A percentile compares a stretch with the other conserved stretches of the same genome.
phyloP scores from a whole-genome alignment of 2,797 vertebrate species.

The Tamandua tetradactyla region DNA sequence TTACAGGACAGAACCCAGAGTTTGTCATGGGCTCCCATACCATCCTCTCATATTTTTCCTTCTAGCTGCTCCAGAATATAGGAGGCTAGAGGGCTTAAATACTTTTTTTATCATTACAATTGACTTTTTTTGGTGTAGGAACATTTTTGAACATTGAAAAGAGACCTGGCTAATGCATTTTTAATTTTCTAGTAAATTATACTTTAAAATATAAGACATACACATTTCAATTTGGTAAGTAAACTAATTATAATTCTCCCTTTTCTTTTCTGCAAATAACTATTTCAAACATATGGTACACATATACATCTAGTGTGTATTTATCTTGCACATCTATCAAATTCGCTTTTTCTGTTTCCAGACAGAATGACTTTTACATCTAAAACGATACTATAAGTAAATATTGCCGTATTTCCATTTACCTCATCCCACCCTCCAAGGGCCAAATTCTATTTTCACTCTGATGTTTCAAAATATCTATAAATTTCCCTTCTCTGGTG shows the following conservation, averaged over 20 bases:
- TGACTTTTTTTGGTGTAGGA: no score
- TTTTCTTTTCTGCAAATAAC: neutral
- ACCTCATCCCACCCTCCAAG: neutral
- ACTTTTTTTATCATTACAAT: no score
- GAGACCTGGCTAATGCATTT: neutral
- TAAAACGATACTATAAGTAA: conserved; percentile 9
- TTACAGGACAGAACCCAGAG: no score
- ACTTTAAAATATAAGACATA: neutral
- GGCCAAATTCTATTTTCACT: neutral
- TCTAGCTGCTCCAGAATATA: no score
- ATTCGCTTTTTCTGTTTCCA: neutral
- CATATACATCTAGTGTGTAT: no score
- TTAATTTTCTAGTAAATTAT: neutral
- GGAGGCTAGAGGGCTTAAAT: no score
- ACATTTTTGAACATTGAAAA: neutral
- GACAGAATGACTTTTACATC: conserved; percentile 13
- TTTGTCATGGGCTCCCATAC: no score
- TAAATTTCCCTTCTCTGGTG: neutral
- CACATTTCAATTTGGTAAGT: neutral
- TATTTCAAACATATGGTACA: no score
- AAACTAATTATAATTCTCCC: neutral
- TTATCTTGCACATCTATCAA: neutral
- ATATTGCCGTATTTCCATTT: conserved; percentile 7
- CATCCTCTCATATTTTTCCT: no score
- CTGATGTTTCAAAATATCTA: conserved; percentile 22